Evolutionary conservation across 2,797 vertebrate species (phyloP), one percentile per base, ranked within the genome.

Genomic region (Manis javanica): DNA sequence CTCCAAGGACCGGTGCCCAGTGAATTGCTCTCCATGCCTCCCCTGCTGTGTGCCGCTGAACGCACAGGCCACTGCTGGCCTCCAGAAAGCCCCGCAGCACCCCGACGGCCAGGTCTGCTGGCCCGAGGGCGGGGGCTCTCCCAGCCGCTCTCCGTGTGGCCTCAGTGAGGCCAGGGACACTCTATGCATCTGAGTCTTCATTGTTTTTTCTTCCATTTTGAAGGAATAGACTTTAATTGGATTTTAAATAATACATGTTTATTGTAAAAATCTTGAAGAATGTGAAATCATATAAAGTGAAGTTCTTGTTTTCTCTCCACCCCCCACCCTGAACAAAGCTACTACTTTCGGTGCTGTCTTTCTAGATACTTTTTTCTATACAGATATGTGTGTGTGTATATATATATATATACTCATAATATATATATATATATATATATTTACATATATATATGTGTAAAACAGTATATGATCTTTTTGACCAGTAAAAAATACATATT

Each of bases 161-260:
- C 23, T 34, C 14, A 46, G 1, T n/a, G 51, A 89, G 64, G 64
- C 68, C 23, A 29, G 2, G 46, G 68, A 82, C 59, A 81, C 12
- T 86, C 15, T 94, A 68, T 34, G 26, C 14, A 8, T 69, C 18
- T 29, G 16, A 31, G 18, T 91, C 14, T 61, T 90, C n/a, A 23
- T 24, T 74, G 13, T 16, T 53, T 23, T 49, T 53, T n/a, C 26
- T 86, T 69, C 53, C 11, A 53, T 87, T 90, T 87, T 87, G 29
- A 75, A 91, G 88, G 46, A 46, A 46, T 46, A 10, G 46, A 46
- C 11, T 46, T 46, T 46, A 46, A 69, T 46, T 29, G 49, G 1
- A 42, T 77, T 90, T 96, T 82, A 74, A 89, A 78, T 90, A 82
- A 64, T 63, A 29, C 2, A 59, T 34, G 2, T 19, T 90, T 85